Evolutionary conservation across 2,797 vertebrate genomes (phyloP).

Genomic region (Sorex maritimensis): DNA sequence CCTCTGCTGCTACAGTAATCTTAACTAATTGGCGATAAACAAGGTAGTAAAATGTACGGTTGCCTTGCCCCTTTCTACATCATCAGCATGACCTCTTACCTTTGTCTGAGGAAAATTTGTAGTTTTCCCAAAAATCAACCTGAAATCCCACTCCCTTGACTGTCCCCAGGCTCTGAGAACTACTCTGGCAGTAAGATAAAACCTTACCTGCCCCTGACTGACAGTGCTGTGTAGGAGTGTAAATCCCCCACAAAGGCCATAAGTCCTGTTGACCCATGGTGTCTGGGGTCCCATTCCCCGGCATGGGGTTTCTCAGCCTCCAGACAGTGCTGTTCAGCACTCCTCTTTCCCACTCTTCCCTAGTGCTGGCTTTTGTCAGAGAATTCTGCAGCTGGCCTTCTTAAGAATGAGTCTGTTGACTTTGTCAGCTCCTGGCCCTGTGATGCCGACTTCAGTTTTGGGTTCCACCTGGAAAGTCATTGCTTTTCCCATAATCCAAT

Average conservation of each 20-base stretch:
- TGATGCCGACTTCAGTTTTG: neutral
- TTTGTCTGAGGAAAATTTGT: neutral
- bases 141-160: neutral
- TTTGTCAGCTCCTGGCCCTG: neutral
- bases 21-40: neutral
- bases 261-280: neutral
- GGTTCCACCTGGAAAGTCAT: neutral
- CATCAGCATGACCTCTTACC: neutral
- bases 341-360: neutral
- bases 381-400: neutral
- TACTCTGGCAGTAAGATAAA: neutral
- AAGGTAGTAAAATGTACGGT: neutral
- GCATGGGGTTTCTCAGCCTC: neutral
- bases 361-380: neutral
- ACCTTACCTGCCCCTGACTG: neutral
- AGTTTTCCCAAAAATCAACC: neutral
- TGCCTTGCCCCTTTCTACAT: neutral
- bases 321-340: fast-evolving
- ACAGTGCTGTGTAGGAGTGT: neutral
- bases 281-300: neutral
- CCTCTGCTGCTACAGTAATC: neutral
- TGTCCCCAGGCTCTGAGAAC: neutral
- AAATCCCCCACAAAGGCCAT: neutral
- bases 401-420: neutral
- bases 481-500: neutral